Conservation (phyloP, 92 coral and sea anemone genomes). For the Anthopleura xanthogrammica region DNA sequence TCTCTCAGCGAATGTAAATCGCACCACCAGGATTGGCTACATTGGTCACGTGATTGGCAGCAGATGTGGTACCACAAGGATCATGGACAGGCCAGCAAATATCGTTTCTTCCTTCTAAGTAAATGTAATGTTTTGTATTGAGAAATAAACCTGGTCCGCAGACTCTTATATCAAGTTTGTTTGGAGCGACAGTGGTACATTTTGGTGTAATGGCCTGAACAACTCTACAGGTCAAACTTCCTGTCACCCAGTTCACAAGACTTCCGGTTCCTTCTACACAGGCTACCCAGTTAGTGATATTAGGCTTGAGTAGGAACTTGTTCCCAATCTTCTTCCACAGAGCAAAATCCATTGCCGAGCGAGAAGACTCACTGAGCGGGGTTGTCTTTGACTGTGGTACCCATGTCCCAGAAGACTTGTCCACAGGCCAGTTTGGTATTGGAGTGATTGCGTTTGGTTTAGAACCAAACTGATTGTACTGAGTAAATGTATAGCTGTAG, state of each 20-base stretch:
- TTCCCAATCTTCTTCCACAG: slow-evolving; percentile 40
- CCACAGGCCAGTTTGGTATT: neutral
- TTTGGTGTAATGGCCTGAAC: neutral
- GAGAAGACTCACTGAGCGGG: neutral
- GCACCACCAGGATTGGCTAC: neutral
- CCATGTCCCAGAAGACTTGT: neutral
- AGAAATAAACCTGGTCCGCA: neutral
- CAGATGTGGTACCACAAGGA: neutral
- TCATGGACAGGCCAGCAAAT: neutral
- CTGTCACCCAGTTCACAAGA: slow-evolving; percentile 35
- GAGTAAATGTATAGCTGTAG: neutral
- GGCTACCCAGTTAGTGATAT: slow-evolving; percentile 1
- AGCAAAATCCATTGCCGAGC: slow-evolving; percentile 37
- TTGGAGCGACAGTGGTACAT: neutral
- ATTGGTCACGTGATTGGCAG: neutral
- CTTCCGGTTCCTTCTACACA: slow-evolving; percentile 17
- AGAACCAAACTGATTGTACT: neutral
- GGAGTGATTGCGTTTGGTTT: neutral
- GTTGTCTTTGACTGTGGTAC: neutral
- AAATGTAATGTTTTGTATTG: neutral
- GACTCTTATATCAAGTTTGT: neutral
- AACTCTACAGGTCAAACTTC: slow-evolving; percentile 27
- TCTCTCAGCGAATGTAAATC: too few relatives aligned
- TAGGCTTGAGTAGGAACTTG: slow-evolving; percentile 34
- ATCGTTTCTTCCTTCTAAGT: neutral